These are phyloP conservation scores for Drosophila ustulata DNA, from an alignment of 2,888 invertebrate genomes.

Conservation along the genomic window DNA sequence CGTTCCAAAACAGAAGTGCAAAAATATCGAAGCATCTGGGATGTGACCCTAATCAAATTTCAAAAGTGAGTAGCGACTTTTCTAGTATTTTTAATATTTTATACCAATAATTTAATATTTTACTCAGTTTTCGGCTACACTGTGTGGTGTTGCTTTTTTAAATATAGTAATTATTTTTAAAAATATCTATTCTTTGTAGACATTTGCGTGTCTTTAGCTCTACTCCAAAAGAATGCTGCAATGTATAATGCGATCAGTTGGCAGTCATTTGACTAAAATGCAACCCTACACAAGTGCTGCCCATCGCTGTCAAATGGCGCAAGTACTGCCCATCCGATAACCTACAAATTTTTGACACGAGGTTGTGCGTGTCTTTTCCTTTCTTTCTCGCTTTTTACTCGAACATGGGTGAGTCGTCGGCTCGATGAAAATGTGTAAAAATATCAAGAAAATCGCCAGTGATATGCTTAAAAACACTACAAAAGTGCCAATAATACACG, in stretches of 20 bases:
- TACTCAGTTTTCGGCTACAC: no score
- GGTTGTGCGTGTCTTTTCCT: conserved; percentile 82
- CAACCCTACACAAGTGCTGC: conserved; percentile 59
- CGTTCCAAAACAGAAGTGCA: no score
- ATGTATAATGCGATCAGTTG: not conserved
- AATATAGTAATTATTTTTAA: no score
- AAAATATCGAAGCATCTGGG: not conserved
- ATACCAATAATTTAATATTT: no score
- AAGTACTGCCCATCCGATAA: conserved; percentile 60
- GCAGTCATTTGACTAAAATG: conserved; percentile 20
- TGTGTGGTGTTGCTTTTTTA: no score
- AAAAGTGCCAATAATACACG: conserved; percentile 30
- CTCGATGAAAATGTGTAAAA: conserved; percentile 62
- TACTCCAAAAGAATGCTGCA: no score
- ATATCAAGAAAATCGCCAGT: conserved; percentile 80
- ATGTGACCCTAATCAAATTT: not conserved
- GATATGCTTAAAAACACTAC: conserved; percentile 41
- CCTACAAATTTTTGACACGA: conserved; percentile 81
- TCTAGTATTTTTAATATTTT: no score
- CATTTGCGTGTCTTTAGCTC: no score
- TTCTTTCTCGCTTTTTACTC: conserved; percentile 88
- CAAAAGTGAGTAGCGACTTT: no score
- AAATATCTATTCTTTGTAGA: no score
- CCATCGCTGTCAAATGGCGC: conserved; percentile 41
- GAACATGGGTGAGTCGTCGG: conserved; percentile 89